Evolutionary conservation across 1,140 invertebrate genomes (phyloP).

Genomic region (Drosophila repleta): DNA sequence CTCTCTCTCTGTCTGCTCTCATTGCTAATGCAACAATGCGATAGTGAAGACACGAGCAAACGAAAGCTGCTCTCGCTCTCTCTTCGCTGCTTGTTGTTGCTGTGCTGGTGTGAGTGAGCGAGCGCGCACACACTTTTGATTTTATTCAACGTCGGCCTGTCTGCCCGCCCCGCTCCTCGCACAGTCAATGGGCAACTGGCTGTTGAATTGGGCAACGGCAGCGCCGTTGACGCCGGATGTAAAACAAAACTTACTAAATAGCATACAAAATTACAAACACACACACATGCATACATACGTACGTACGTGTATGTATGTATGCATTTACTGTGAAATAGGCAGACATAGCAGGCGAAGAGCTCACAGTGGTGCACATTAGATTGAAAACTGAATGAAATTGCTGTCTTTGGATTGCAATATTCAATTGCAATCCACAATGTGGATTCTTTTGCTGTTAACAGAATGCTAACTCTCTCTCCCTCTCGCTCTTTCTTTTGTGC

Average conservation of each 20-base stretch:
- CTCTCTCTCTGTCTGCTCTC: neutral
- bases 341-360: conserved; percentile 16
- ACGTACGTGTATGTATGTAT: neutral
- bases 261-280: conserved; percentile 68
- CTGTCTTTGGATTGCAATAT: too few relatives aligned
- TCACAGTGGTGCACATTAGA: conserved; percentile 47
- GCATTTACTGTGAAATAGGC: conserved; percentile 55
- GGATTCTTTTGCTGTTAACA: too few relatives aligned
- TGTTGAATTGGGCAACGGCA: conserved; percentile 73
- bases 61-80: conserved; percentile 70
- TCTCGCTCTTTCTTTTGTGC: neutral
- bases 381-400: neutral
- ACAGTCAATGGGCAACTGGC: conserved; percentile 29
- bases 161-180: neutral
- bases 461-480: neutral
- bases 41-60: conserved; percentile 36
- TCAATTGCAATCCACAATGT: neutral
- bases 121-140: conserved; percentile 65
- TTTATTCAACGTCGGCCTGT: conserved; percentile 64
- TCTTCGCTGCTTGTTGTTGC: conserved; percentile 23
- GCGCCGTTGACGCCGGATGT: conserved; percentile 65
- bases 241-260: conserved; percentile 79
- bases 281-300: conserved; percentile 1
- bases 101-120: conserved; percentile 47
- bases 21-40: conserved; percentile 38